Percentiles rank a stretch among this genome's conserved stretches.
Evolutionary conservation across 2,797 vertebrate species (phyloP).

Genomic region (Pristis pectinata): DNA sequence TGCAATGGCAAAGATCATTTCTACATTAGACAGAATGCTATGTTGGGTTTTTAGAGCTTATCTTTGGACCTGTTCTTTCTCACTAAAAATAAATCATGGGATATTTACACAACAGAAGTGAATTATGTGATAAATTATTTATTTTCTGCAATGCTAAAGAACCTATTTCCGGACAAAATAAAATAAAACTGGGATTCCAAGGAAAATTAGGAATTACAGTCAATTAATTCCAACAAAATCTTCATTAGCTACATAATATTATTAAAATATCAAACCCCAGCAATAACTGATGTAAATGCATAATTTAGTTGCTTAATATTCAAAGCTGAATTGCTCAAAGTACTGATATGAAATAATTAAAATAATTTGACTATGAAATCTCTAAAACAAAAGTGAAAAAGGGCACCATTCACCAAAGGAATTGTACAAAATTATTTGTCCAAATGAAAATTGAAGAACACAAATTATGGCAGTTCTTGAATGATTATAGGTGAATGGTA

Average conservation of each 20-base stretch:
- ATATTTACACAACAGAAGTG: not conserved
- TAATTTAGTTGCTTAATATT: not conserved
- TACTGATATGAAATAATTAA: conserved; percentile 19
- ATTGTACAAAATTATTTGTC: not conserved
- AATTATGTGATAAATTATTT: conserved; percentile 12
- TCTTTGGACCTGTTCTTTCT: not conserved
- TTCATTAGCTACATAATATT: not conserved
- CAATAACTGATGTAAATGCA: not conserved
- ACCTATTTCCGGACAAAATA: not conserved
- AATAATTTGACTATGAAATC: not conserved
- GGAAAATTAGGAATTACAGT: not conserved
- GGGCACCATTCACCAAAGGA: not conserved
- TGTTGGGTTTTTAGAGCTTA: not conserved
- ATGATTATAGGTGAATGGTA: not conserved
- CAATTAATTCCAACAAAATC: conserved; percentile 10
- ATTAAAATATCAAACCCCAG: not conserved
- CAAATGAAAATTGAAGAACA: not conserved
- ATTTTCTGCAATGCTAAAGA: not conserved
- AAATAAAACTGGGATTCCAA: not conserved
- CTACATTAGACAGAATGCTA: not conserved
- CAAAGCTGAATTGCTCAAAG: conserved; percentile 1
- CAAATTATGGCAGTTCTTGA: not conserved
- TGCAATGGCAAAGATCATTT: conserved; percentile 29
- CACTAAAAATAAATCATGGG: not conserved
- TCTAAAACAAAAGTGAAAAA: not conserved